Base-by-base conservation (phyloP, 2,113 vertebrate genomes). In the Lichenostomus cassidix region DNA sequence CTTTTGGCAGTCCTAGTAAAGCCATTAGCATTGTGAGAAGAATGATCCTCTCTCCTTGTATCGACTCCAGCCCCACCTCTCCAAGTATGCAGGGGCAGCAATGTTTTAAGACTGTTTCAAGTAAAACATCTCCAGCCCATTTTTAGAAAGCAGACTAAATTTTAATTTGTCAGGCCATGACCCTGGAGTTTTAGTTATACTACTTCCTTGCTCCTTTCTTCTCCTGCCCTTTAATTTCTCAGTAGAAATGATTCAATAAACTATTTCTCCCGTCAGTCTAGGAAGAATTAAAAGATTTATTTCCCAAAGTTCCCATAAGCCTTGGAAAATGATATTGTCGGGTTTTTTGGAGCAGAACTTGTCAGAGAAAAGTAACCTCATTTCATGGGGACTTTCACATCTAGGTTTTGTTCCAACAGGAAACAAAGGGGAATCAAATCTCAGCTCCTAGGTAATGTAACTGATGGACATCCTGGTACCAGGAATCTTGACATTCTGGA, bases 271-370 rank as follows among this genome's bases (percentile, higher is more conserved):
- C 10, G 64, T 95, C 69, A 89, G n/a, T 29, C 90, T 83, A 71
- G 83, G 90, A 97, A 95, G 76, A 93, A 95, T 93, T 92, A 85
- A 89, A 94, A 92, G 41, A 37, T 71, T 89, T 95, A 96, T 96
- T 96, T 96, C 92, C 95, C 93, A 79, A 83, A 92, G 94, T 95
- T 96, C 90, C 87, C 56, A 53, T 58, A 87, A 92, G 44, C 56
- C 83, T 93, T 69, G 64, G 80, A 96, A 94, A 93, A 83, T 23
- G 60, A 79, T 74, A 95, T 90, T 86, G 92, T 46, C 73, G 0
- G 37, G 33, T 49, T 97, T 97, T 97, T 92, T 96, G 94, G 93
- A 96, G 95, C 93, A 96, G 92, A 95, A 96, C 90, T 78, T 92
- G 47, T 75, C 62, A 84, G 53, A 82, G 60, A 90, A 90, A 78